phyloP scores from a whole-genome alignment of 2,113 vertebrate species.

The Isichthys henryi region DNA sequence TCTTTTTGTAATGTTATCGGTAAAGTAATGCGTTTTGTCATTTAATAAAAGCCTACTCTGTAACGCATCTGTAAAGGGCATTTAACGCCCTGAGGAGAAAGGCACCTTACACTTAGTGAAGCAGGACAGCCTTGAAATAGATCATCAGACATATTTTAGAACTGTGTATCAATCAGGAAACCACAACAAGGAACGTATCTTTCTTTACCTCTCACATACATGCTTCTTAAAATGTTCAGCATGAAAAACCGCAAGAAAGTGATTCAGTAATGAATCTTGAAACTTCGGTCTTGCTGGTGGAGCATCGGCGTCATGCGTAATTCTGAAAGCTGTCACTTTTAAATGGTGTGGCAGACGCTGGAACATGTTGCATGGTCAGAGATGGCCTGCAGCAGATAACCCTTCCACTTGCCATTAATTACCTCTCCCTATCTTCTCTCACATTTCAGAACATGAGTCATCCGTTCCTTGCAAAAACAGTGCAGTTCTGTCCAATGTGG shows the following conservation, averaged over 20 bases:
- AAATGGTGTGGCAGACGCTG: conserved; percentile 40
- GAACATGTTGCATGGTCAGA: conserved; percentile 26
- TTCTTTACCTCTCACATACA: not conserved
- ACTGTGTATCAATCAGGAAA: not conserved
- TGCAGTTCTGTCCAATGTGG: not conserved
- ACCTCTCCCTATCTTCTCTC: not conserved
- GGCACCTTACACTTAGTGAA: not conserved
- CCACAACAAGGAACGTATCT: not conserved
- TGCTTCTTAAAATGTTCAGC: not conserved
- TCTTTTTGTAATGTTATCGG: not conserved
- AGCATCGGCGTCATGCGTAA: not conserved
- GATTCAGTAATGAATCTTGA: not conserved
- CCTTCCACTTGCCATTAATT: conserved; percentile 20
- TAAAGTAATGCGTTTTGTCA: not conserved
- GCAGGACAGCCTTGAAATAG: not conserved
- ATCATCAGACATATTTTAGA: not conserved
- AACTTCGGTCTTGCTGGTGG: not conserved
- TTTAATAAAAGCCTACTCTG: not conserved
- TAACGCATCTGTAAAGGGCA: not conserved
- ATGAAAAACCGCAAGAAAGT: not conserved
- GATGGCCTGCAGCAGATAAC: conserved; percentile 8
- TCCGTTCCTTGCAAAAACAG: not conserved
- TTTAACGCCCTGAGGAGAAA: not conserved
- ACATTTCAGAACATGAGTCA: not conserved
- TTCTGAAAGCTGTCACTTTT: conserved; percentile 31